phyloP scores from a whole-genome alignment of 2,113 vertebrate genomes.

The Tachycineta bicolor region DNA sequence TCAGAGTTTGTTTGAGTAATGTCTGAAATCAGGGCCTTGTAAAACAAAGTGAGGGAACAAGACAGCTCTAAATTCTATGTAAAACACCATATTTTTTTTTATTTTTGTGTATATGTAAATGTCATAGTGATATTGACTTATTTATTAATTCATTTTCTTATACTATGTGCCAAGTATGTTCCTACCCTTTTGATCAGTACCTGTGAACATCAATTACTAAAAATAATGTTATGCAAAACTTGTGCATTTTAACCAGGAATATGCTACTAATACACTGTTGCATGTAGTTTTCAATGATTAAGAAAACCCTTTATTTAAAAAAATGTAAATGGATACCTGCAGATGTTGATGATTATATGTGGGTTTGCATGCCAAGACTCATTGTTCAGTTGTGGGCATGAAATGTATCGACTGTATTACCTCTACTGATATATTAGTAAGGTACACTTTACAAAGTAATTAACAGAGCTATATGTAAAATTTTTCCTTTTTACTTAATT shows the following conservation, averaged over 20 bases:
- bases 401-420: slow-evolving; percentile 77
- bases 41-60: neutral
- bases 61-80: neutral
- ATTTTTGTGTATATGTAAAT: slow-evolving; percentile 57
- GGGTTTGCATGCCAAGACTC: slow-evolving; percentile 86
- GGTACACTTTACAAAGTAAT: slow-evolving; percentile 80
- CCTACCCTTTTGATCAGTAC: slow-evolving; percentile 24
- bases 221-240: slow-evolving; percentile 74
- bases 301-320: slow-evolving; percentile 73
- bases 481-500: slow-evolving; percentile 81
- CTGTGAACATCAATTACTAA: slow-evolving; percentile 43
- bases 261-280: slow-evolving; percentile 74
- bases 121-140: slow-evolving; percentile 37
- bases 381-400: slow-evolving; percentile 82
- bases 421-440: slow-evolving; percentile 82
- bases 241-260: slow-evolving; percentile 71
- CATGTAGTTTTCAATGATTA: slow-evolving; percentile 75
- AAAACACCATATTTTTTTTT: neutral
- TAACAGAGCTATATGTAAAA: slow-evolving; percentile 84
- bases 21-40: neutral
- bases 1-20: neutral
- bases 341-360: slow-evolving; percentile 72
- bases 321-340: slow-evolving; percentile 78
- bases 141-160: slow-evolving; percentile 54
- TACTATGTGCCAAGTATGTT: neutral